phyloP scores from a whole-genome alignment of 2,797 vertebrate genomes.

The Pitangus sulphuratus region DNA sequence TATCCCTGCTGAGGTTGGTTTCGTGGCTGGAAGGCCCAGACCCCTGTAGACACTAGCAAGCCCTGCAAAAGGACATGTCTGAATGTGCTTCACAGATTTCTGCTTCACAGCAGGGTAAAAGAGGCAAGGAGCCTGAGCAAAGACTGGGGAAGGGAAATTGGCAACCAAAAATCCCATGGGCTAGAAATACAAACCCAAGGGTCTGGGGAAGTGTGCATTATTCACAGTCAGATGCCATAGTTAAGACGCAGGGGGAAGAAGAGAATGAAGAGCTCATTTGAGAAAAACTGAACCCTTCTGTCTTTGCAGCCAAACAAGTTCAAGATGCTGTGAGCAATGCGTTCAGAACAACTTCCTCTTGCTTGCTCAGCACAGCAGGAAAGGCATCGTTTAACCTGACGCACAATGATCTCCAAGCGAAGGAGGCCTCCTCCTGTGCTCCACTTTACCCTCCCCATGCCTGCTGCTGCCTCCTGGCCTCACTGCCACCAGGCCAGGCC shows the following conservation, averaged over 20 bases:
- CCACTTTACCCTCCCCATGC: fast-evolving
- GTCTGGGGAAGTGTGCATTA: not conserved
- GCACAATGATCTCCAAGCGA: fast-evolving
- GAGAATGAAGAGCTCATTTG: not conserved
- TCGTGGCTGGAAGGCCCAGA: not conserved
- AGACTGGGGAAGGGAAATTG: not conserved
- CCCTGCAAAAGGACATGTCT: not conserved
- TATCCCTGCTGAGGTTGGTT: not conserved
- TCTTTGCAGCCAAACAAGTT: not conserved
- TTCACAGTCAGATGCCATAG: constrained; percentile 23
- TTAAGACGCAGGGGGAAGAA: not conserved
- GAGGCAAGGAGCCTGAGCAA: constrained; percentile 40
- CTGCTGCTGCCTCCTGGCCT: not conserved
- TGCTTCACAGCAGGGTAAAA: constrained; percentile 28
- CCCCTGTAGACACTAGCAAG: not conserved
- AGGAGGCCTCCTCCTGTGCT: not conserved
- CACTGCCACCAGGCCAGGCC: not conserved
- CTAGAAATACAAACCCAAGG: not conserved
- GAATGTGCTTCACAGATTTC: constrained; percentile 48
- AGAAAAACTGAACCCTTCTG: not conserved
- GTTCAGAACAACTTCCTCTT: not conserved
- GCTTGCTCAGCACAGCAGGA: not conserved
- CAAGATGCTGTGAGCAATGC: not conserved
- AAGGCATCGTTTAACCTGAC: not conserved
- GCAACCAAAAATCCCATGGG: not conserved